Evolutionary conservation across 2,797 vertebrate genomes (phyloP).

Genomic region (Cyprinella venusta): DNA sequence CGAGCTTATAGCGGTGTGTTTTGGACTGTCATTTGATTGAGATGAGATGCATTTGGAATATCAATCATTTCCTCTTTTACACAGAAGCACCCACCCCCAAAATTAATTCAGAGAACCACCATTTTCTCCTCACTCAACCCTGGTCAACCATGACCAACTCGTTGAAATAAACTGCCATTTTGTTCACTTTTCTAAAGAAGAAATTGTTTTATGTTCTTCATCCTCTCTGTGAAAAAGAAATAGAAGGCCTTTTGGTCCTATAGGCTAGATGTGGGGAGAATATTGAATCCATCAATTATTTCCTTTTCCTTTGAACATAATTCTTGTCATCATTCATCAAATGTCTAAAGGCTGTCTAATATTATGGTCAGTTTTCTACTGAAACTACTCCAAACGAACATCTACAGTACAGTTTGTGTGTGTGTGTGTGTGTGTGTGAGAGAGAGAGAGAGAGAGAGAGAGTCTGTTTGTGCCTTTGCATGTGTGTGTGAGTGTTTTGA

Average conservation of each 20-base stretch:
- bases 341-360: slow-evolving; percentile 15
- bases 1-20: slow-evolving; percentile 54
- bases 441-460: no score
- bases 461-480: slow-evolving; percentile 2
- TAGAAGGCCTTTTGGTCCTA: neutral
- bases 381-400: neutral
- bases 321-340: slow-evolving; percentile 32
- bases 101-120: slow-evolving; percentile 20
- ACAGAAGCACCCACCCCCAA: neutral
- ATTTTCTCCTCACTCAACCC: slow-evolving; percentile 34
- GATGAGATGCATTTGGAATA: slow-evolving; percentile 69
- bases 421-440: slow-evolving; percentile 8
- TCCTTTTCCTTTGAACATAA: slow-evolving; percentile 6
- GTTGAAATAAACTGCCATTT: slow-evolving; percentile 57
- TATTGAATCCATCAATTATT: slow-evolving; percentile 58
- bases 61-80: slow-evolving; percentile 66
- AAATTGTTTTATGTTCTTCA: slow-evolving; percentile 33
- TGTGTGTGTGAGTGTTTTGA: slow-evolving; percentile 23
- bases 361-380: slow-evolving; percentile 32
- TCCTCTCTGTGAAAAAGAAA: slow-evolving; percentile 32
- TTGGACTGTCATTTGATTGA: slow-evolving; percentile 66
- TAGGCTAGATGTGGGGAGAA: neutral
- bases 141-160: slow-evolving; percentile 66
- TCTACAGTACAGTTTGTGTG: neutral
- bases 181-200: neutral